Evolutionary conservation across 2,797 vertebrate genomes (phyloP), one percentile per base, ranked within the genome.

Genomic region (Anniella stebbinsi): DNA sequence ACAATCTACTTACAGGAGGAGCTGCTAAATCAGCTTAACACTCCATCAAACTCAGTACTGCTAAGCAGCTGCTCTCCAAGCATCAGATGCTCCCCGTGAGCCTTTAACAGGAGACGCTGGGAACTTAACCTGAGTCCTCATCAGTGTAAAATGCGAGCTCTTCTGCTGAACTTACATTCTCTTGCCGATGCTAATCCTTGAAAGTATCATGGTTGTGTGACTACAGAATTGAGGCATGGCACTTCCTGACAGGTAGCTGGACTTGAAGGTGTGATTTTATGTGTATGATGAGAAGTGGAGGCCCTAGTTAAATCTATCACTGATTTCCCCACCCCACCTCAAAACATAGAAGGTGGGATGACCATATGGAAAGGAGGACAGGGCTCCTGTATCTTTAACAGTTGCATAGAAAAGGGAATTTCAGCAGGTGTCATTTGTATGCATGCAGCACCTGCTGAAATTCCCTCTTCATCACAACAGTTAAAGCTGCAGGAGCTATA

Each of bases 1-100:
- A 80, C 33, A 57, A 80, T 57, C 78, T 57, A 57, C 33, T 57
- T 51, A 57, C 78, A 57, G 57, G 45, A 80, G 78, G 33, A 80
- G 30, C 30, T 80, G 78, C 51, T 80, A 80, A 57, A 57, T n/a
- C 78, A 80, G 78, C 57, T n/a, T 33, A 80, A 80, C 78, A 80
- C 17, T 80, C 51, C 78, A n/a, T 57, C 51, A 57, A 80, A 21
- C 30, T 57, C 51, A 21, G 78, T 57, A 80, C 78, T 60, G 78
- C 15, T 48, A 48, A 80, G 78, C 78, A 80, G 78, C 51, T 8
- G 33, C 51, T n/a, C 51, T 60, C 51, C 78, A 80, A 57, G 57
- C 33, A 30, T 78, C 33, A 57, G 15, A 9, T 57, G 30, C 51
- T 76, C 23, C 41, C 38, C 41, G 8, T 13, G 21, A 76, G 75